Evolutionary conservation across 2,113 vertebrate species (phyloP), one percentile per base, ranked within the genome.

Genomic region (Chamaetylas fuelleborni): DNA sequence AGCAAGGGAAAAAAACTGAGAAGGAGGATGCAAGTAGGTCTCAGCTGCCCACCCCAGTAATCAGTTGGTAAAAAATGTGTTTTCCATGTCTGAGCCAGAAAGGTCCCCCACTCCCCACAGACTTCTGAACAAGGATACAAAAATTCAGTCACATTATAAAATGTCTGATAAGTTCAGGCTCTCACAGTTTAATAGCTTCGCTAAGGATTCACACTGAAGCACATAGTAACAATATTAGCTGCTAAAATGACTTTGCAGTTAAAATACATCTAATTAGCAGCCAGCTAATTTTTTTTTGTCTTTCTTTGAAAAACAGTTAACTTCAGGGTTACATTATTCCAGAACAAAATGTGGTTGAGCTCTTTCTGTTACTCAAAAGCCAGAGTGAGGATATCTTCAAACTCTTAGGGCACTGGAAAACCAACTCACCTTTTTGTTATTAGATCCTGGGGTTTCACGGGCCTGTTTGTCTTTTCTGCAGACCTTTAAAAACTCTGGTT

Each of bases 191-290:
- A 92, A 92, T 89, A 92, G 96, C 91, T 96, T 93, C 73, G 58
- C 96, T 96, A 91, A 34, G 84, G 96, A 95, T 88, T 96, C 97
- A 96, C 95, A 69, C 13, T 74, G 96, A 97, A 97, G 93, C 85
- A 93, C 93, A 73, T 80, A 96, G 96, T 92, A 97, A 97, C 92
- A 78, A 95, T 92, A 97, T 96, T 95, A 97, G 85, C 95, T 95
- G 95, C 96, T 96, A 97, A 98, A 97, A 97, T 62, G 54, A 95
- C 91, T 97, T 96, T 93, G 93, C 92, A 93, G 96, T 97, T 97
- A 97, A 98, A 98, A 98, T 92, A 93, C 95, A 96, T 90, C 97
- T 97, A 96, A 98, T 97, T 98, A 97, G 96, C 95, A 91, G 93
- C 62, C 83, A 50, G 91, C 66, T 96, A 89, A 72, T 81, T 95